Base-by-base conservation (phyloP, 2,888 invertebrate genomes). In the Scrobipalpa atriplicella region DNA sequence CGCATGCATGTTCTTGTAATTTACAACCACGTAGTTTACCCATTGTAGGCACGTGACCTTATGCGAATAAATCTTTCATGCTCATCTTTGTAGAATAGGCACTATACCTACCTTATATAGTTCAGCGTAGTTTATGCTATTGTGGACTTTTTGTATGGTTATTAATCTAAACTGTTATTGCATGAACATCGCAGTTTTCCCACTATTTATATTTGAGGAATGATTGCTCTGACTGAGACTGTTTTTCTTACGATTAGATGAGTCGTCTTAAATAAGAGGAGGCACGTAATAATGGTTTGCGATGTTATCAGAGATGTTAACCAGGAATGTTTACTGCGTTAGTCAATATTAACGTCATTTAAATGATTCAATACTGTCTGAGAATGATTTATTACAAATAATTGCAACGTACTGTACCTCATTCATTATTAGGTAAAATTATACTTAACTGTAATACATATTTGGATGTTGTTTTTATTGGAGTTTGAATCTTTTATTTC, bases 301-400 rank as follows among this genome's bases (percentile, higher is more conserved):
- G 16, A 47, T 47, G 3, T n/a, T 47, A 47, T 47, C 47, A 47
- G 47, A 47, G 47, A 47, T 47, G 47, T 47, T 47, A 16, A 16
- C n/a, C 3, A 47, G 47, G n/a, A 47, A 47, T 16, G n/a, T 16
- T 16, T n/a, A 47, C n/a, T n/a, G 47, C 47, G 5, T 47, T 47
- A 47, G 47, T 47, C 47, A 47, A 47, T 47, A 47, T 47, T 47
- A n/a, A 47, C 47, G 47, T 47, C 47, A 47, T 47, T 16, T 47
- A 16, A 47, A 6, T 47, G 16, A 16, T 29, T 29, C 29, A 29
- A 29, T 29, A 2, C 29, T 43, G 43, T 8, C 43, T 43, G 7
- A 43, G 2, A 7, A 43, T 13, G 10, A 43, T 29, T 29, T 29
- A 29, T 29, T n/a, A n/a, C n/a, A n/a, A n/a, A n/a, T n/a, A n/a